Conservation (phyloP, 2,113 vertebrate genomes). For the Amphilophus citrinellus region DNA sequence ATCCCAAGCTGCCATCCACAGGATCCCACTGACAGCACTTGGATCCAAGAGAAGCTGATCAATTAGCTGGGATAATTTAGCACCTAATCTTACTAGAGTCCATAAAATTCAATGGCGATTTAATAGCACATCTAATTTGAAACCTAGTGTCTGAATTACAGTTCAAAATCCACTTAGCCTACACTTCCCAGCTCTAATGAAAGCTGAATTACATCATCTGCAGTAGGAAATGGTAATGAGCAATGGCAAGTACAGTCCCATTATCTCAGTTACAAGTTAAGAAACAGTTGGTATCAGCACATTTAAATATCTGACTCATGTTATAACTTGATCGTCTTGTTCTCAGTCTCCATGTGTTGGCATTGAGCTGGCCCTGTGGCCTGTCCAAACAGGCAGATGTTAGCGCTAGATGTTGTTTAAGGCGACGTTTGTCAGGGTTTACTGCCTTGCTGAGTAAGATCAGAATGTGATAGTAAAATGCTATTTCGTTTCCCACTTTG, state of each 20-base stretch:
- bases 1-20: neutral
- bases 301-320: neutral
- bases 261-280: neutral
- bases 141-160: neutral
- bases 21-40: neutral
- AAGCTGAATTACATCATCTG: conserved; percentile 4
- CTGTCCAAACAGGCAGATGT: neutral
- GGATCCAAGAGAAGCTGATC: neutral
- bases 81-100: neutral
- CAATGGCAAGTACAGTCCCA: neutral
- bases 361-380: neutral
- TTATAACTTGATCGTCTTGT: neutral
- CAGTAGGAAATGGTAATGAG: neutral
- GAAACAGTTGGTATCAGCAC: neutral
- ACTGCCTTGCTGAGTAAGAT: neutral
- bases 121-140: conserved; percentile 15
- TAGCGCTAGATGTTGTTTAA: neutral
- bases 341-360: neutral
- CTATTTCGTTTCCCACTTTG: neutral
- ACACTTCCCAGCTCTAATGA: neutral
- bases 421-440: neutral
- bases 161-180: conserved; percentile 3
- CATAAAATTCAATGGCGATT: neutral
- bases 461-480: neutral
- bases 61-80: neutral